Evolutionary conservation across 2,797 vertebrate species (phyloP).

Genomic region (Enteromius fasciolatus): DNA sequence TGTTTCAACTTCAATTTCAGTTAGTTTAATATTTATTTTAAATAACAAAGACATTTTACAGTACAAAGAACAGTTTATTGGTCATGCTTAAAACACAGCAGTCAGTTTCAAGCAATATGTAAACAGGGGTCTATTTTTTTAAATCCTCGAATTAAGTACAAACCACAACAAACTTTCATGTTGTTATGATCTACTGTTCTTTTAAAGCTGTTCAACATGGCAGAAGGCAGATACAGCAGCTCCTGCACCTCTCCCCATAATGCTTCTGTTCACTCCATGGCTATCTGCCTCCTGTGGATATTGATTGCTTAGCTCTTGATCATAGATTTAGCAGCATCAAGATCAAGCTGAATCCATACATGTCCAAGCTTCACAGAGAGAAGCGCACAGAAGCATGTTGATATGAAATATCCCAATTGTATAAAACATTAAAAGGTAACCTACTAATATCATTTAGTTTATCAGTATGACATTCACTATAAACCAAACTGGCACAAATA

Average conservation of each 20-base stretch:
- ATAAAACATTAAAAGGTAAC: not conserved
- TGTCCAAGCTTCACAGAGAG: not conserved
- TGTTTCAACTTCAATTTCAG: not conserved
- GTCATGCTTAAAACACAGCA: not conserved
- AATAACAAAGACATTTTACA: not conserved
- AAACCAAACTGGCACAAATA: not conserved
- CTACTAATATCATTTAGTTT: not conserved
- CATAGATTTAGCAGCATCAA: not conserved
- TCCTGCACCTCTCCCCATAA: not conserved
- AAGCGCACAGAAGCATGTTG: no score
- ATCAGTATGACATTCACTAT: not conserved
- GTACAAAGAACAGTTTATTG: not conserved
- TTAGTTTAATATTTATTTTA: not conserved
- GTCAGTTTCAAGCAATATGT: not conserved
- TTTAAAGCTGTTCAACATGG: not conserved
- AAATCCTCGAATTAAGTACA: not conserved
- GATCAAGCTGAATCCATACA: not conserved
- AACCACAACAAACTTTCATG: not conserved
- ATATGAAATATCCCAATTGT: not conserved
- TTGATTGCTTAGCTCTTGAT: conserved; percentile 13
- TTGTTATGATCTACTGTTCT: not conserved
- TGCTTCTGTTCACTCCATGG: not conserved
- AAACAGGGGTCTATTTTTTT: not conserved
- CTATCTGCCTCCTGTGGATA: not conserved
- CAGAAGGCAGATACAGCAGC: not conserved